A percentile compares a stretch with the other conserved stretches of the same genome.
phyloP scores from a whole-genome alignment of 1,140 invertebrate species.

The Temnothorax curvispinosus region DNA sequence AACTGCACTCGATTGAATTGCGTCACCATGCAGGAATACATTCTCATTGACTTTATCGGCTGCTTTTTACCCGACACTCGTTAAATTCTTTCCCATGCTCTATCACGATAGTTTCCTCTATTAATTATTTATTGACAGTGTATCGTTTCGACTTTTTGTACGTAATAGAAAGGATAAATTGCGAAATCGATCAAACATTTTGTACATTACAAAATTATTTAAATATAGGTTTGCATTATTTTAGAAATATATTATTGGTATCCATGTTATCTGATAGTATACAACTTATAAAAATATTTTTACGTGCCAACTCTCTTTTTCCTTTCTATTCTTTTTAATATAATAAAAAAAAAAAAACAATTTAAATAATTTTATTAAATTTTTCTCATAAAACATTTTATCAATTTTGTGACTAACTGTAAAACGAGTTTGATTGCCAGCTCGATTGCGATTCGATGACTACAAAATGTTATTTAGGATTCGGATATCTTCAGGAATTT shows the following conservation, averaged over 20 bases:
- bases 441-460: not conserved
- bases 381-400: constrained; percentile 2
- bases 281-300: constrained; percentile 19
- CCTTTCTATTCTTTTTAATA: not conserved
- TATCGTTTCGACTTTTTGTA: not conserved
- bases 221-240: not conserved
- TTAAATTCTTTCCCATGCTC: constrained; percentile 7
- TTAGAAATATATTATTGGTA: not conserved
- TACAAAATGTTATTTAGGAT: constrained; percentile 25
- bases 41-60: constrained; percentile 9
- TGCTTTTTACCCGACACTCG: not conserved
- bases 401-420: not conserved
- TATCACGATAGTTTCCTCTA: not conserved
- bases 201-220: not conserved
- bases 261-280: not conserved
- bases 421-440: not conserved
- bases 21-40: not conserved
- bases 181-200: not conserved
- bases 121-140: not conserved
- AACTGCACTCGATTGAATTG: constrained; percentile 19
- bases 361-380: not conserved
- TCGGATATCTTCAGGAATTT: not conserved
- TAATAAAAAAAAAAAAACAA: not conserved
- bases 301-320: not conserved
- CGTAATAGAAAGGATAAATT: not conserved